Conservation (phyloP, 1,140 invertebrate genomes). For the Orchesella cincta region DNA sequence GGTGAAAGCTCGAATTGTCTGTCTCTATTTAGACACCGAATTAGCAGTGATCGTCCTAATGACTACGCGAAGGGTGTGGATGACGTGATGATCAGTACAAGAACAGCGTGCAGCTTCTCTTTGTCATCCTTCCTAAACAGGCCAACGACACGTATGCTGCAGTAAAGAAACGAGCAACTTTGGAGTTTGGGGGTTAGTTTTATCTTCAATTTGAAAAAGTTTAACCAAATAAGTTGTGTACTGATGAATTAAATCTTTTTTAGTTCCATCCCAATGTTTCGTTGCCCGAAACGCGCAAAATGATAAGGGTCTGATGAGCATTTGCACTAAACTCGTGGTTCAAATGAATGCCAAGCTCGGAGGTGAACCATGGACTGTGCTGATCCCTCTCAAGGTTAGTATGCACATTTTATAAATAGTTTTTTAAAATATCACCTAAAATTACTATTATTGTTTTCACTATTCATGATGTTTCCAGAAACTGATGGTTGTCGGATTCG, state of each 20-base stretch:
- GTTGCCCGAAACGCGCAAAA: constrained; percentile 1
- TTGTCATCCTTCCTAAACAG: constrained; percentile 48
- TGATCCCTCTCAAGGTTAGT: constrained; percentile 60
- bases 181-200: constrained; percentile 16
- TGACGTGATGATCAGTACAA: constrained; percentile 8
- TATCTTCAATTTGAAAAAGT: no score
- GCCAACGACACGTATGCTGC: constrained; percentile 58
- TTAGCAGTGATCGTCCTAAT: constrained; percentile 37
- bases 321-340: constrained; percentile 63
- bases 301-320: constrained; percentile 51
- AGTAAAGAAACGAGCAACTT: constrained; percentile 58
- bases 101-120: constrained; percentile 45
- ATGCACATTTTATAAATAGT: no score
- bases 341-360: constrained; percentile 65
- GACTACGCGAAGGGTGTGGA: constrained; percentile 43
- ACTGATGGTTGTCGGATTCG: constrained; percentile 84
- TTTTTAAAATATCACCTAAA: no score
- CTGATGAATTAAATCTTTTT: no score
- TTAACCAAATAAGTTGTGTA: no score
- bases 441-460: no score
- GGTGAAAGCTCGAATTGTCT: no score
- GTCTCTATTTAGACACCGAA: neutral
- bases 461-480: constrained; percentile 53
- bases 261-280: constrained; percentile 26
- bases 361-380: constrained; percentile 62